A percentile compares a stretch with the other conserved stretches of the same genome.
Evolutionary conservation across 2,797 vertebrate species (phyloP).

Genomic region (Centropyge bicolor): DNA sequence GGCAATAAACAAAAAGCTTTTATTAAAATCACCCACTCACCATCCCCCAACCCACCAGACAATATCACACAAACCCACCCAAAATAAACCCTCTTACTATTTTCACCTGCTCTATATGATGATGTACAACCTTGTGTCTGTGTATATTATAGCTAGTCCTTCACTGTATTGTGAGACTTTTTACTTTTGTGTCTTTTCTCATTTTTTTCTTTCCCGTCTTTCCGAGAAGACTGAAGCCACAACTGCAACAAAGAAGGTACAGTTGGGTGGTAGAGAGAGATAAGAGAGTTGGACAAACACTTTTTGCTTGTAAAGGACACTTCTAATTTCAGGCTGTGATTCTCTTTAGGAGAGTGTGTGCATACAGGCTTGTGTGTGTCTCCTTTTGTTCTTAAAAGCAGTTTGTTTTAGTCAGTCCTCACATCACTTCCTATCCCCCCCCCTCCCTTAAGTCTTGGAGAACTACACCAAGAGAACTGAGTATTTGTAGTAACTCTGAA

Average conservation of each 20-base stretch:
- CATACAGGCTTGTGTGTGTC: not conserved
- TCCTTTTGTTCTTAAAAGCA: slow-evolving; percentile 1
- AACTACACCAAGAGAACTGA: not conserved
- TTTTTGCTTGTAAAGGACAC: slow-evolving; percentile 29
- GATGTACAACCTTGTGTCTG: not conserved
- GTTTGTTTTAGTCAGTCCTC: not conserved
- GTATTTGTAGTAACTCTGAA: not conserved
- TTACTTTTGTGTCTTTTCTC: slow-evolving; percentile 44
- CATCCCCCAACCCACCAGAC: slow-evolving; percentile 40
- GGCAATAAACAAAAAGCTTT: slow-evolving; percentile 52
- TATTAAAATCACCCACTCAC: slow-evolving; percentile 61
- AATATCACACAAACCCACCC: slow-evolving; percentile 32
- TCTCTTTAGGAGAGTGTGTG: not conserved
- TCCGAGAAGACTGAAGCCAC: slow-evolving; percentile 74
- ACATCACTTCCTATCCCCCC: not conserved
- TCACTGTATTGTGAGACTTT: slow-evolving; percentile 8
- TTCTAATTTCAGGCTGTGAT: slow-evolving; percentile 30
- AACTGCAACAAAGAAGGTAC: slow-evolving; percentile 76
- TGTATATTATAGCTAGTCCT: not conserved
- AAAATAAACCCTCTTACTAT: slow-evolving; percentile 13
- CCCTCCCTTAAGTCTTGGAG: not conserved
- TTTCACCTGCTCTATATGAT: slow-evolving; percentile 20
- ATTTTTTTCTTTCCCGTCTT: slow-evolving; percentile 39
- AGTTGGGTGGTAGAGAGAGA: slow-evolving; percentile 36
- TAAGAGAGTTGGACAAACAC: slow-evolving; percentile 15